Conservation (phyloP, 2,797 vertebrate species). For the Lagothrix lagotricha region DNA sequence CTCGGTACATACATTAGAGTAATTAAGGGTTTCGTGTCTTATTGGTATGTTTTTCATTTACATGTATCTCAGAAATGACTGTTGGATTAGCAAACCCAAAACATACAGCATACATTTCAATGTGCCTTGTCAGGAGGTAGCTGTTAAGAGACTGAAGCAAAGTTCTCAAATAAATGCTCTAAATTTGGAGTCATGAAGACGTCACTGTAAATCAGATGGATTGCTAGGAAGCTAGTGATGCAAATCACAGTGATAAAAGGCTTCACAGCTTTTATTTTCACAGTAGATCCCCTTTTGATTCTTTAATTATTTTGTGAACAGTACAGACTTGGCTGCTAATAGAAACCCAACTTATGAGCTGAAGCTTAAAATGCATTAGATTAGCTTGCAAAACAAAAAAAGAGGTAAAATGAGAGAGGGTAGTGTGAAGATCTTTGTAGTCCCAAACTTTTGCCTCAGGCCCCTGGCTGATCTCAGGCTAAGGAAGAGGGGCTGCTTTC, state of each 20-base stretch:
- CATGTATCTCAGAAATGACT: slow-evolving; percentile 83
- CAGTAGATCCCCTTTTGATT: not conserved
- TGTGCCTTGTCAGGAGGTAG: slow-evolving; percentile 64
- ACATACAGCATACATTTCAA: slow-evolving; percentile 68
- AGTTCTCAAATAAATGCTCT: slow-evolving; percentile 68
- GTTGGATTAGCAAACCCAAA: slow-evolving; percentile 81
- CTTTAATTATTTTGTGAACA: not conserved
- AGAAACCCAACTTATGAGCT: not conserved
- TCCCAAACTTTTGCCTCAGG: not conserved
- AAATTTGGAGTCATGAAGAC: slow-evolving; percentile 46
- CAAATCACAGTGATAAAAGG: not conserved
- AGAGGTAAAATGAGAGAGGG: not conserved
- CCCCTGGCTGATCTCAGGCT: not conserved
- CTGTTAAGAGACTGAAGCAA: slow-evolving; percentile 41
- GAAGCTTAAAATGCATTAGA: not conserved
- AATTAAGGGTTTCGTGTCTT: slow-evolving; percentile 87
- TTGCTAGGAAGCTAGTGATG: slow-evolving; percentile 15
- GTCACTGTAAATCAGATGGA: slow-evolving; percentile 22
- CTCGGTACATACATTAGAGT: slow-evolving; percentile 84
- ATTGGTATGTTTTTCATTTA: slow-evolving; percentile 85
- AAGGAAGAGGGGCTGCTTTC: not conserved
- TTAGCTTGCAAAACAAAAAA: not conserved
- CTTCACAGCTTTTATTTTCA: not conserved
- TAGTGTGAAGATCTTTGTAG: not conserved
- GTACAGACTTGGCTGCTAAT: not conserved